Evolutionary conservation across 2,888 invertebrate genomes (phyloP).

Genomic region (Willowsia nigromaculata): DNA sequence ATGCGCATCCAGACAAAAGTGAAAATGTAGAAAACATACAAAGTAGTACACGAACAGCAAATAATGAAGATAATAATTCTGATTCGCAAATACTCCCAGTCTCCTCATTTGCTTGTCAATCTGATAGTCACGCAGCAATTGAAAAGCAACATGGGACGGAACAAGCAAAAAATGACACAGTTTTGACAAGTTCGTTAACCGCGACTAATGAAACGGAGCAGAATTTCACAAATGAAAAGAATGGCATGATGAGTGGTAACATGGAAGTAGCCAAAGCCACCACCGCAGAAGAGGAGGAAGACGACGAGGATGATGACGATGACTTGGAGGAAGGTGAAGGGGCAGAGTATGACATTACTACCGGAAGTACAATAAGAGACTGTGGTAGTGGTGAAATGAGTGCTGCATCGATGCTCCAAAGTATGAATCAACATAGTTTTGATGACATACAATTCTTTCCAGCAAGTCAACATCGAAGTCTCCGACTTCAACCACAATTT

Average conservation of each 20-base stretch:
- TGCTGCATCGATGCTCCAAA: slow-evolving; percentile 48
- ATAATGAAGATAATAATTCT: slow-evolving; percentile 16
- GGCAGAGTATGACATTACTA: slow-evolving; percentile 49
- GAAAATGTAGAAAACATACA: slow-evolving; percentile 11
- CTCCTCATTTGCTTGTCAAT: not conserved
- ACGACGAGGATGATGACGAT: slow-evolving; percentile 54
- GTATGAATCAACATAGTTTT: slow-evolving; percentile 53
- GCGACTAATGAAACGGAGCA: slow-evolving; percentile 34
- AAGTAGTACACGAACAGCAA: not conserved
- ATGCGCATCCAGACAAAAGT: slow-evolving; percentile 42
- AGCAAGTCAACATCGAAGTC: slow-evolving; percentile 40
- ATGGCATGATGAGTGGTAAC: not conserved
- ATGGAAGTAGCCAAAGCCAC: not conserved
- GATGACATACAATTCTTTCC: slow-evolving; percentile 67
- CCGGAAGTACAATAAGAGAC: slow-evolving; percentile 27
- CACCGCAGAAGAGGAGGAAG: not conserved
- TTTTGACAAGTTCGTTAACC: slow-evolving; percentile 24
- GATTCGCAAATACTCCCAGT: not conserved
- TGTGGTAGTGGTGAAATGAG: not conserved
- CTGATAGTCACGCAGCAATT: slow-evolving; percentile 18
- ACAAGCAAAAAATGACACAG: slow-evolving; percentile 42
- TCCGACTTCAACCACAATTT: slow-evolving; percentile 59
- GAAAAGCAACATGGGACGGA: slow-evolving; percentile 2
- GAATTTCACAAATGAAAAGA: not conserved
- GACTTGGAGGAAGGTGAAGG: slow-evolving; percentile 47